Evolutionary conservation across 2,888 invertebrate species (phyloP), one percentile per base, ranked within the genome.

Genomic region (Drosophila mimetica): DNA sequence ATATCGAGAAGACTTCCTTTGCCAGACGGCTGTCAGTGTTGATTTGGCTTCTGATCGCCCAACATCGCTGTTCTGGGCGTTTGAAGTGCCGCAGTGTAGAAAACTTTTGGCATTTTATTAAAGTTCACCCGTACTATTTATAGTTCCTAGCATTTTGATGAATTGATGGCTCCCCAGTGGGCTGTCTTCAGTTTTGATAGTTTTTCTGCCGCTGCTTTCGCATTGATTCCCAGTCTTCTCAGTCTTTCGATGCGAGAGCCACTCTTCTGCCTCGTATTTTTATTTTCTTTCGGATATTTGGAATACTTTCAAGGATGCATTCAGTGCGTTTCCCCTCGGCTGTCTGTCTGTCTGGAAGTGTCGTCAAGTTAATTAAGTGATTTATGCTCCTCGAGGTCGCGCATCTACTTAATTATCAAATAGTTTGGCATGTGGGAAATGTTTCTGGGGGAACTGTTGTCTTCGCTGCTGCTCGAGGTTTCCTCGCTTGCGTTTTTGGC

Each of bases 311-410:
- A 84, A 84, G 84, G 84, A 84, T 84, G 84, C 85, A 79, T 42
- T 65, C 79, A 47, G 54, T 47, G 37, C 64, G 46, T 30, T 34
- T 18, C 36, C 60, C 48, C 20, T 18, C 11, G 50, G 22, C 52
- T 54, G 72, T 20, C 53, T 55, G 75, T 59, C 64, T 73, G 74
- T 77, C 76, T 73, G 72, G 78, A 77, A 74, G 79, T 87, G 87
- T 85, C 85, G 86, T 85, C 86, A 83, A 85, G 85, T 87, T 86
- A 86, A 86, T 86, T 87, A 88, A 86, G 84, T 88, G 88, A 86
- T 86, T 88, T 86, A 86, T 86, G 80, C 75, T 71, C 75, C 51
- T 79, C 65, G 83, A 83, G 84, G 86, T 87, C 87, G 87, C 83
- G 79, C 71, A 76, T 85, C 84, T 85, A 85, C 87, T 85, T 85